Evolutionary conservation across 2,113 vertebrate genomes (phyloP).

Genomic region (Gorsachius goisagi): DNA sequence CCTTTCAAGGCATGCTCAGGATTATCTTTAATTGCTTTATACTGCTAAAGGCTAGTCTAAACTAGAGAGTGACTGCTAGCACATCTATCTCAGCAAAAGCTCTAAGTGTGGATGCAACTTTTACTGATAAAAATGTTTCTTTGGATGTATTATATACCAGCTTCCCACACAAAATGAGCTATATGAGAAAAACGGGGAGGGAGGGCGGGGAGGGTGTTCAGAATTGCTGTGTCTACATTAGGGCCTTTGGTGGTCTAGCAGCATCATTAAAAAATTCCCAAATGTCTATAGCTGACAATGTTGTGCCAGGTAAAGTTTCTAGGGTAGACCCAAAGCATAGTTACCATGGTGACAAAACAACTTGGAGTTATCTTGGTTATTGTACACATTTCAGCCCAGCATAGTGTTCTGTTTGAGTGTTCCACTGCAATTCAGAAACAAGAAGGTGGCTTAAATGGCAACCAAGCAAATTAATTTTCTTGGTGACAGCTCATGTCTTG

Average conservation of each 20-base stretch:
- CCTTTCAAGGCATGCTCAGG: neutral
- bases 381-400: fast-evolving
- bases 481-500: neutral
- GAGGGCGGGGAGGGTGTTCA: neutral
- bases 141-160: neutral
- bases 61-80: neutral
- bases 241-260: neutral
- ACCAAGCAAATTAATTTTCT: neutral
- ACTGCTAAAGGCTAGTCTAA: neutral
- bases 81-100: neutral
- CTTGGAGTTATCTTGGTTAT: neutral
- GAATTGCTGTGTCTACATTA: neutral
- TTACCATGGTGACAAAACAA: neutral
- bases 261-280: neutral
- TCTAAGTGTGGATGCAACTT: neutral
- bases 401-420: neutral
- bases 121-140: neutral
- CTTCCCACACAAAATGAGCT: neutral
- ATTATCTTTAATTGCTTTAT: conserved; percentile 49
- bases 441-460: neutral
- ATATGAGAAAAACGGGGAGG: neutral
- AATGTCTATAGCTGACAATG: neutral
- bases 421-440: neutral
- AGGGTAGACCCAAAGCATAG: neutral
- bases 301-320: neutral